Evolutionary conservation across 2,888 invertebrate species (phyloP), one percentile per base, ranked within the genome.

Genomic region (Protodeltote pygarga): DNA sequence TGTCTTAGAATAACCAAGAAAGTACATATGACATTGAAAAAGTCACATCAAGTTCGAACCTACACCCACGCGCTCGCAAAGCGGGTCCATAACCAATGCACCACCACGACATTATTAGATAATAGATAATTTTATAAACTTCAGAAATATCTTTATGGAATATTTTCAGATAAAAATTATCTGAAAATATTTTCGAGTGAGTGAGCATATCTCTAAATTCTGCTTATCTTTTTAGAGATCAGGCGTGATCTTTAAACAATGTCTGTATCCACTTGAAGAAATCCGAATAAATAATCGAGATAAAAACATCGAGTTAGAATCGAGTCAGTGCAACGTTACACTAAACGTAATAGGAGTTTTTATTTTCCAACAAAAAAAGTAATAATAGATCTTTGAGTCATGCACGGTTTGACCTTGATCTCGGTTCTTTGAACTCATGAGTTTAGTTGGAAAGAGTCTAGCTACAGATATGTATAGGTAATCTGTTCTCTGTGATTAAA

Each of bases 381-480:
- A 70, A 77, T 84, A 83, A 85, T 81, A 75, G 77, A 65, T 58
- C 59, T 73, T 74, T 85, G 87, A 88, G 73, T 89, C 89, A 88
- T 79, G 81, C 77, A 64, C 64, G 65, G 53, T 72, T 50, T 80
- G 85, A 82, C 87, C 87, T 87, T 85, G 80, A 67, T 62, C 51
- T 65, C 75, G 75, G 87, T 85, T 87, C 87, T 77, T 87, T 89
- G 88, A 87, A 88, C 89, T 65, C 75, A 54, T 41, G 50, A 54
- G 51, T 62, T 73, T 63, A 62, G 69, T 73, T 59, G 61, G 38
- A 59, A 55, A 58, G 52, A 54, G 67, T 58, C 67, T 68, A 61
- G 66, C 70, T 68, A 66, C 69, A 65, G 77, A 77, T 73, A 88
- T 89, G 88, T 83, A 82, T 81, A 85, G 87, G 79, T 78, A 71